Percentiles rank a stretch among this genome's conserved stretches.
Evolutionary conservation across 1,140 invertebrate genomes (phyloP).

Genomic region (Drosophila truncata): DNA sequence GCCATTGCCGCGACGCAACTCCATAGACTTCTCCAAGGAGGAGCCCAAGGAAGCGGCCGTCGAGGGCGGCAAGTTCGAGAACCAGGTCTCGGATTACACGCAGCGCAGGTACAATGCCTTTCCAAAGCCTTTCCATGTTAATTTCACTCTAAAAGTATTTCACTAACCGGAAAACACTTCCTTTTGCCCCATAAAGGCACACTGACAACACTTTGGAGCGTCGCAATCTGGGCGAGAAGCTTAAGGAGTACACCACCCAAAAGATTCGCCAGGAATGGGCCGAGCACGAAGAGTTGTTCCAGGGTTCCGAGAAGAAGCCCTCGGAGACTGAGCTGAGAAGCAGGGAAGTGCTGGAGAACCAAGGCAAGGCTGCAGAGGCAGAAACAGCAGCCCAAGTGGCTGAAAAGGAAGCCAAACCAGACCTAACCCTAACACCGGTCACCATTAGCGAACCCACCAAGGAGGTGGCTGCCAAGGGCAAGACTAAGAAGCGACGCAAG

Average conservation of each 20-base stretch:
- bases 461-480: conserved; percentile 84
- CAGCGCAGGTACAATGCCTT: conserved; percentile 88
- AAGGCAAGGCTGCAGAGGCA: conserved; percentile 17
- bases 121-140: background rate
- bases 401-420: conserved; percentile 11
- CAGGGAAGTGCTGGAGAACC: conserved; percentile 7
- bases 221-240: conserved; percentile 68
- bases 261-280: conserved; percentile 85
- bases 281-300: conserved; percentile 82
- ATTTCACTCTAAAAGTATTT: background rate
- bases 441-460: conserved; percentile 59
- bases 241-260: conserved; percentile 82
- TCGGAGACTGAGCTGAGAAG: conserved; percentile 45
- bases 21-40: conserved; percentile 86
- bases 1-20: conserved; percentile 86
- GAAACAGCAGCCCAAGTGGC: conserved; percentile 22
- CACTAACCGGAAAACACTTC: background rate
- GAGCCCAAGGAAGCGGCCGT: conserved; percentile 64
- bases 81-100: conserved; percentile 88
- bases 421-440: conserved; percentile 59
- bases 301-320: conserved; percentile 58
- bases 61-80: conserved; percentile 86
- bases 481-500: conserved; percentile 91
- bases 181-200: conserved; percentile 50
- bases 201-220: conserved; percentile 80